phyloP scores from a whole-genome alignment of 2,888 invertebrate genomes.

The Tetranychus truncatus region DNA sequence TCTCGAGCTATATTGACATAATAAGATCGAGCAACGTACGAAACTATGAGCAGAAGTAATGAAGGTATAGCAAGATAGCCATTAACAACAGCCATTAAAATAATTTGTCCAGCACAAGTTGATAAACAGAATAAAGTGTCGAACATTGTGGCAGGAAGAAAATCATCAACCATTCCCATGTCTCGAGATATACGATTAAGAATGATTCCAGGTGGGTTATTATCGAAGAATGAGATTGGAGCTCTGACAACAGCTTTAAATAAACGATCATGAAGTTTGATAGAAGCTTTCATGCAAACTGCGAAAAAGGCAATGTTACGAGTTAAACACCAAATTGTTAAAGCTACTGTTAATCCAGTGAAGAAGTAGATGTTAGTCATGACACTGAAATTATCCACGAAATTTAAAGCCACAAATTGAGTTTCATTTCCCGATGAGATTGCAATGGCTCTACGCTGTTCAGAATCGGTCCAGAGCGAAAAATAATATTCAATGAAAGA shows the following conservation, averaged over 20 bases:
- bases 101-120: conserved; percentile 40
- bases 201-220: conserved; percentile 33
- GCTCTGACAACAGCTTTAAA: conserved; percentile 32
- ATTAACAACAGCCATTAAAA: conserved; percentile 36
- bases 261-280: conserved; percentile 26
- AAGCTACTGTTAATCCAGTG: conserved; percentile 11
- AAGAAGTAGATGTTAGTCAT: conserved; percentile 5
- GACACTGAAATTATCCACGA: background rate
- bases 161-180: conserved; percentile 26
- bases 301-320: conserved; percentile 26
- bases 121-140: conserved; percentile 30
- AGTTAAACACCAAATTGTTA: conserved; percentile 24
- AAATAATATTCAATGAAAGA: conserved; percentile 23
- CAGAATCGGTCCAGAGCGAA: conserved; percentile 21
- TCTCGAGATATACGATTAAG: conserved; percentile 26
- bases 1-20: conserved; percentile 36
- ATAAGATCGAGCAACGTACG: conserved; percentile 34
- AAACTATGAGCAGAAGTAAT: conserved; percentile 33
- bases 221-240: conserved; percentile 34
- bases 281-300: conserved; percentile 27
- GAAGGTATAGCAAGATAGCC: conserved; percentile 33
- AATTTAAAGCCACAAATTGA: background rate
- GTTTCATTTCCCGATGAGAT: background rate
- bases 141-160: background rate
- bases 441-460: conserved; percentile 8